Conservation (phyloP, 2,113 vertebrate genomes). For the Plecotus auritus region DNA sequence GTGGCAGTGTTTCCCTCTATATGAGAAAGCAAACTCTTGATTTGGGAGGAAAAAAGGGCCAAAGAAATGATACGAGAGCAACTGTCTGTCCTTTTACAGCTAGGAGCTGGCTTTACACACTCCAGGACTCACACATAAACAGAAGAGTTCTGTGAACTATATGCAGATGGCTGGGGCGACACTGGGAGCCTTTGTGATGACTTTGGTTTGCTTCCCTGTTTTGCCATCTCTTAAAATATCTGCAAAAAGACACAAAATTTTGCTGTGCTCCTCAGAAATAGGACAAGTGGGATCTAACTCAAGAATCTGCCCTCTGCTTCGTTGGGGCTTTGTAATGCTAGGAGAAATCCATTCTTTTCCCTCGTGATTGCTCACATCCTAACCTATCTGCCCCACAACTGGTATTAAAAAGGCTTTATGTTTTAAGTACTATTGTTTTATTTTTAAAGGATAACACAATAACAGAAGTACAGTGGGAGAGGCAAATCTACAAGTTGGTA, state of each 20-base stretch:
- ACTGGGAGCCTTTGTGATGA: conserved; percentile 78
- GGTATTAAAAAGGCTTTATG: conserved; percentile 1
- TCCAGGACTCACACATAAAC: conserved; percentile 75
- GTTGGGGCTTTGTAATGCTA: conserved; percentile 39
- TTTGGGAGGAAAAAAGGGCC: conserved; percentile 29
- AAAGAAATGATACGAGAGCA: conserved; percentile 69
- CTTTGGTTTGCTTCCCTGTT: conserved; percentile 75
- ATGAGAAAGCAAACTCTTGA: conserved; percentile 48
- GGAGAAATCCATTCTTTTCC: neutral
- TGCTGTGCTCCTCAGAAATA: conserved; percentile 68
- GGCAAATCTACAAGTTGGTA: neutral
- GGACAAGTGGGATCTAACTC: conserved; percentile 75
- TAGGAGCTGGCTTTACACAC: conserved; percentile 79
- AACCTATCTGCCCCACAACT: neutral
- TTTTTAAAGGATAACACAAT: conserved; percentile 10
- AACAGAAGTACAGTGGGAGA: conserved; percentile 1
- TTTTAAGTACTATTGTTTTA: conserved; percentile 51
- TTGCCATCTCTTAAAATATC: conserved; percentile 76
- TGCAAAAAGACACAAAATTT: conserved; percentile 57
- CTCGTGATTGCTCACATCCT: neutral
- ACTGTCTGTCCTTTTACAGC: conserved; percentile 77
- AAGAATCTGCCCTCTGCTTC: conserved; percentile 68
- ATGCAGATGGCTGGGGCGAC: conserved; percentile 73
- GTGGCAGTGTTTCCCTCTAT: neutral
- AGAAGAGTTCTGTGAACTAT: conserved; percentile 78